Evolutionary conservation across 2,113 vertebrate species (phyloP).

Genomic region (Dasyprocta punctata): DNA sequence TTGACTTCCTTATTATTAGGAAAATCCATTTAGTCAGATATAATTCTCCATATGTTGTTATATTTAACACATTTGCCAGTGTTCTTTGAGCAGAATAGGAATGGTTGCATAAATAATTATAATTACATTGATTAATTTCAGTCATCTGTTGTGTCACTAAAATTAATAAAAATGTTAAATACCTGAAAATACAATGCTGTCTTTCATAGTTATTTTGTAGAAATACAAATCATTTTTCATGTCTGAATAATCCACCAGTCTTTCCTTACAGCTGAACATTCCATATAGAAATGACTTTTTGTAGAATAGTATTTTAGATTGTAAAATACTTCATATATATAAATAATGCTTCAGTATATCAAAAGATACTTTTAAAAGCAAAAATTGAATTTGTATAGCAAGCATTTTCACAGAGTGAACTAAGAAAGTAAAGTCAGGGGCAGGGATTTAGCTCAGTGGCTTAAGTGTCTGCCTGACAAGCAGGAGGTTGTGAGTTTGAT

Average conservation of each 20-base stretch:
- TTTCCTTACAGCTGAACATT: constrained; percentile 43
- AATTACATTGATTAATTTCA: not conserved
- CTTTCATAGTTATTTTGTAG: constrained; percentile 2
- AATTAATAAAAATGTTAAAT: not conserved
- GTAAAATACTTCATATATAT: not conserved
- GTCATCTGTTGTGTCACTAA: constrained; percentile 31
- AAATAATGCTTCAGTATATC: not conserved
- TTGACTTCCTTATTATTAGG: not conserved
- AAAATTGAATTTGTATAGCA: constrained; percentile 4
- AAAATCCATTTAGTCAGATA: not conserved
- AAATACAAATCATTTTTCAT: constrained; percentile 46
- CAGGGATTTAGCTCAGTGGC: no score
- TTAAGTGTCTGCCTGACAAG: no score
- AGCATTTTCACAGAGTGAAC: not conserved
- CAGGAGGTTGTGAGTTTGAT: no score
- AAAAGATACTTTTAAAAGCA: constrained; percentile 32
- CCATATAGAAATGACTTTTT: constrained; percentile 5
- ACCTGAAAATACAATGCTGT: not conserved
- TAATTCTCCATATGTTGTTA: not conserved
- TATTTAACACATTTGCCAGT: not conserved
- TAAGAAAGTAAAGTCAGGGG: not conserved
- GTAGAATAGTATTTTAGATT: not conserved
- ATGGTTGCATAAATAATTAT: not conserved
- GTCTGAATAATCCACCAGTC: not conserved
- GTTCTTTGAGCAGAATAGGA: constrained; percentile 31